Evolutionary conservation across 1,140 invertebrate genomes (phyloP), one percentile per base, ranked within the genome.

Genomic region (Eupristina koningsbergeri): DNA sequence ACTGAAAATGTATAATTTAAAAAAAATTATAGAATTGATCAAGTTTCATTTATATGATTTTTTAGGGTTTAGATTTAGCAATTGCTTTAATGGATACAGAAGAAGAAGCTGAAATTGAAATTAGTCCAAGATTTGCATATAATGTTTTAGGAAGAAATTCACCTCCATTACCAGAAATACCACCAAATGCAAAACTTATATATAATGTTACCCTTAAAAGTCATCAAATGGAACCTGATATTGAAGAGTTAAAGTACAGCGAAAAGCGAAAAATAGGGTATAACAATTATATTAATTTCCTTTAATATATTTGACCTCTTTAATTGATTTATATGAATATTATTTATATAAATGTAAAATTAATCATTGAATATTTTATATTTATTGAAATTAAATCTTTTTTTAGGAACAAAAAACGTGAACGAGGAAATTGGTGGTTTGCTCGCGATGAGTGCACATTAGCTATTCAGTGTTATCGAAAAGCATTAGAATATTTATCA

Each of bases 391-490:
- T 13, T 9, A 9, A 50, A 50, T 15, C 8, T 15, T 50, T 8
- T 79, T 86, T n/a, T 53, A 92, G 96, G 26, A 96, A 95, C 83
- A 94, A 94, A 76, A 98, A 98, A 89, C 94, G 96, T 86, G 95
- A 96, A 88, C 93, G 96, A 83, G 97, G 97, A 8, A 98, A 98
- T 90, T 97, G 96, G 94, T 97, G 96, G 95, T 98, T 97, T 89
- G 93, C 94, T 29, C 94, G 97, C 61, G 94, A 95, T 41, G 97
- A 98, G 87, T 94, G 94, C 74, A 94, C 94, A 36, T 92, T 95
- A 53, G 97, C 97, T 1, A 95, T 98, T 80, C 96, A 97, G 85
- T 95, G 97, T 87, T 98, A 98, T 88, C 93, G 96, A 85, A 94
- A 96, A 86, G 97, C 97, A 9, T 90, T 98, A 19, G 95, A 97